These are phyloP conservation scores for Parasteatoda lunata DNA, from an alignment of 2,888 invertebrate species.

Conservation along the genomic window DNA sequence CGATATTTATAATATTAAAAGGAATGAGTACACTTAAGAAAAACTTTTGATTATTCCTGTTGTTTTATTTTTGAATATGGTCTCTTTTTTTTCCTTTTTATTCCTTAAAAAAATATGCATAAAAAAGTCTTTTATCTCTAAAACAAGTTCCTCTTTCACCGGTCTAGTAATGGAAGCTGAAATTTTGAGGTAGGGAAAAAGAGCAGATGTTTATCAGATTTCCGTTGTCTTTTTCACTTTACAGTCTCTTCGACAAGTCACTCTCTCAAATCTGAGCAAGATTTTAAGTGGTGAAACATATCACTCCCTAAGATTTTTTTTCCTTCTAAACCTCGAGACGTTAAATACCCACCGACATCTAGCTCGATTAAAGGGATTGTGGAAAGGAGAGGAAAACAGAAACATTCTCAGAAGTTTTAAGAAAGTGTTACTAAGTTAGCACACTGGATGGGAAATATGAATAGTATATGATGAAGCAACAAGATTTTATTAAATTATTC, in stretches of 20 bases:
- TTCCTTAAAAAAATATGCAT: no score
- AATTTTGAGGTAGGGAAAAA: conserved; percentile 11
- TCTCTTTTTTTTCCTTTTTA: no score
- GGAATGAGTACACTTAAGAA: no score
- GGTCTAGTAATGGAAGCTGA: conserved; percentile 30
- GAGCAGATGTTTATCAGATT: conserved; percentile 59
- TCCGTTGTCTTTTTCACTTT: conserved; percentile 16
- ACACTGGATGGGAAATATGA: no score
- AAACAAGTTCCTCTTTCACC: conserved; percentile 15
- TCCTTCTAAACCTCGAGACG: neutral
- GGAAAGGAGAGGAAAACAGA: neutral
- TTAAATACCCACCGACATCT: neutral
- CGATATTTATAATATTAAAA: no score
- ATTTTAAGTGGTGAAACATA: neutral
- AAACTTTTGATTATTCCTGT: no score
- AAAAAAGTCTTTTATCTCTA: no score
- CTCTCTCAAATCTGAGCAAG: neutral
- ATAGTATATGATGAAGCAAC: no score
- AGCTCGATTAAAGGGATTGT: conserved; percentile 1
- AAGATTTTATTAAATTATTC: no score
- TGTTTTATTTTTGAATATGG: no score
- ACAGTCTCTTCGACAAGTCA: conserved; percentile 8
- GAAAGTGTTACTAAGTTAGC: no score
- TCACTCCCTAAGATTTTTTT: neutral
- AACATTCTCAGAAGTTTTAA: neutral